phyloP scores from a whole-genome alignment of 2,113 vertebrate species.

The Leptocoma aspasia region DNA sequence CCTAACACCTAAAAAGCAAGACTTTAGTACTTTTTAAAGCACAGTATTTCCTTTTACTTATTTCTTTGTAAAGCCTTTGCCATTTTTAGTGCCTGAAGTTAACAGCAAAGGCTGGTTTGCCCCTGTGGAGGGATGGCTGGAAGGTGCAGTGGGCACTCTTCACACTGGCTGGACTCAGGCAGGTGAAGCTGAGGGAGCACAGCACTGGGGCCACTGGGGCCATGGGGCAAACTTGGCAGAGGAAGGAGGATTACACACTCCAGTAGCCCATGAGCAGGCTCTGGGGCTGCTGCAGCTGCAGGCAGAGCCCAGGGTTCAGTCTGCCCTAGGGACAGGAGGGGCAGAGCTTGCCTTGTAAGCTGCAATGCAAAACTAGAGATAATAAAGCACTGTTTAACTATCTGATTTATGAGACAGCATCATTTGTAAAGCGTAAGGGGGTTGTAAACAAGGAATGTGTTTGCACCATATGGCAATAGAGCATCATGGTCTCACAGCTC shows the following conservation, averaged over 20 bases:
- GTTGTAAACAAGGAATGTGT: neutral
- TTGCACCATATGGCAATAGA: neutral
- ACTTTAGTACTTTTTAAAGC: neutral
- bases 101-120: fast-evolving
- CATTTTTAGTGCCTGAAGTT: neutral
- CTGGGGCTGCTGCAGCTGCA: neutral
- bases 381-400: neutral
- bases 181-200: neutral
- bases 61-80: neutral
- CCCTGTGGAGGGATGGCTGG: neutral
- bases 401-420: neutral
- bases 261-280: neutral
- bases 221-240: neutral
- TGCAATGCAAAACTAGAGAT: neutral
- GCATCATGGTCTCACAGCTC: fast-evolving
- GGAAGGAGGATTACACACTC: neutral
- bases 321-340: neutral
- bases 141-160: fast-evolving
- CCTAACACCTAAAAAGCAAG: neutral
- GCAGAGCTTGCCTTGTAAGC: neutral
- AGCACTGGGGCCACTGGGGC: neutral
- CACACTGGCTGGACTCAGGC: fast-evolving
- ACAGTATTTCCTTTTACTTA: neutral
- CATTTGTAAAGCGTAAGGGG: neutral
- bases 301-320: neutral